Percentiles rank a stretch among this genome's conserved stretches.
Evolutionary conservation across 2,888 invertebrate species (phyloP).

Genomic region (Coenonympha glycerion): DNA sequence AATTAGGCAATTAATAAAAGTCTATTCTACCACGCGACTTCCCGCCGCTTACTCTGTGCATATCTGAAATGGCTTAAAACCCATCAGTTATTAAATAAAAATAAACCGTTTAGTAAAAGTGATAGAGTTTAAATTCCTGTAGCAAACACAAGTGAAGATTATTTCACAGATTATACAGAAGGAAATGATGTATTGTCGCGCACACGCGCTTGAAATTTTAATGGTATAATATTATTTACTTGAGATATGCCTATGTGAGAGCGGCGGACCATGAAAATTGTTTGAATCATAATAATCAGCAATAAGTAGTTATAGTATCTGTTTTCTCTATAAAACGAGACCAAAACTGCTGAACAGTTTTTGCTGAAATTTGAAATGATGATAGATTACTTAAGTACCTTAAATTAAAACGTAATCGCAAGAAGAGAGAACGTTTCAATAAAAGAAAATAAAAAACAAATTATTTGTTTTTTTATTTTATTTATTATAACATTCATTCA

Average conservation of each 20-base stretch:
- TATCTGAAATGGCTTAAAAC: slow-evolving; percentile 3
- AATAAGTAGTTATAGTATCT: no score
- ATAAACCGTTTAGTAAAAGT: background rate
- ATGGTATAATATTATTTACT: background rate
- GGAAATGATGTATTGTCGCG: slow-evolving; percentile 14
- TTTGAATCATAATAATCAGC: background rate
- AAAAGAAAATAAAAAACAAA: no score
- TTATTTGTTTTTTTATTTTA: no score
- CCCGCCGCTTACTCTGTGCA: slow-evolving; percentile 8
- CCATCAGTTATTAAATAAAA: background rate
- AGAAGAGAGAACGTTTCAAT: no score
- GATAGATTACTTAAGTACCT: no score
- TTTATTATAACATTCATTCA: no score
- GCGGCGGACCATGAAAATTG: background rate
- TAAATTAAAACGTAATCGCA: no score
- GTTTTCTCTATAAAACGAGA: no score
- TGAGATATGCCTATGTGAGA: background rate
- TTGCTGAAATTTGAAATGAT: no score
- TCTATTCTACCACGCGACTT: slow-evolving; percentile 10
- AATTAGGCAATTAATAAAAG: slow-evolving; percentile 18
- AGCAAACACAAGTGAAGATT: background rate
- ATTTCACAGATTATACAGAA: slow-evolving; percentile 6
- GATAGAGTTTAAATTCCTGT: slow-evolving; percentile 1
- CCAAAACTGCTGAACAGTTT: no score
- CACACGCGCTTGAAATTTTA: slow-evolving; percentile 15